Evolutionary conservation across 2,888 invertebrate species (phyloP).

Genomic region (Rutpela maculata): DNA sequence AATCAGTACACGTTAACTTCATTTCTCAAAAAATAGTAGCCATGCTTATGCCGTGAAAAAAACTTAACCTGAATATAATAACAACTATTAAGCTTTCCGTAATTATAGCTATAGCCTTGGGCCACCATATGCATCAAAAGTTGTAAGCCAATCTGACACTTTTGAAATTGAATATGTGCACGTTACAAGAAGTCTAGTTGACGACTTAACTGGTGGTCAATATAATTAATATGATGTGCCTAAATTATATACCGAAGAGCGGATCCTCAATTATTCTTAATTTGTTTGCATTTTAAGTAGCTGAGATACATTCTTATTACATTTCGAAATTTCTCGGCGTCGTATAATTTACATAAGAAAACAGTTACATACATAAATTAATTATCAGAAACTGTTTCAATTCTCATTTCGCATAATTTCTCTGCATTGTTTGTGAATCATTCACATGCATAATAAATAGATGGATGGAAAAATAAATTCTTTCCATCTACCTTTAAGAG

Average conservation of each 20-base stretch:
- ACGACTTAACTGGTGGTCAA: constrained; percentile 32
- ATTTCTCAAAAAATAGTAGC: not conserved
- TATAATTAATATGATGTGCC: constrained; percentile 27
- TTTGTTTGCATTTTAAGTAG: constrained; percentile 28
- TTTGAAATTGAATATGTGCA: constrained; percentile 26
- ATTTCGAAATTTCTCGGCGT: not conserved
- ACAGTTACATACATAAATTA: not conserved
- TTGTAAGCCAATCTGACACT: constrained; percentile 19
- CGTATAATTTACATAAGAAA: constrained; percentile 1
- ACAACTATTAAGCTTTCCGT: not conserved
- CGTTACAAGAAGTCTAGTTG: constrained; percentile 9
- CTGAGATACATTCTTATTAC: not conserved
- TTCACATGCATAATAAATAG: no score
- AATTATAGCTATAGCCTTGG: not conserved
- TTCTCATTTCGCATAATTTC: no score
- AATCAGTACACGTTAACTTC: no score
- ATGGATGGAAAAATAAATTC: no score
- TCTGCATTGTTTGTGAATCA: no score
- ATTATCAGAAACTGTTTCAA: not conserved
- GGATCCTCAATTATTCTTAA: constrained; percentile 20
- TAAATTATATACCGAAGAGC: constrained; percentile 12
- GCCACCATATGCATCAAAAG: constrained; percentile 15
- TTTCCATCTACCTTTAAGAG: no score
- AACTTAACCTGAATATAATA: not conserved
- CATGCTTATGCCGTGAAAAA: not conserved